Percentiles rank a stretch among this genome's conserved stretches.
Conservation (phyloP, 2,888 invertebrate genomes). For the Griposia aprilina region DNA sequence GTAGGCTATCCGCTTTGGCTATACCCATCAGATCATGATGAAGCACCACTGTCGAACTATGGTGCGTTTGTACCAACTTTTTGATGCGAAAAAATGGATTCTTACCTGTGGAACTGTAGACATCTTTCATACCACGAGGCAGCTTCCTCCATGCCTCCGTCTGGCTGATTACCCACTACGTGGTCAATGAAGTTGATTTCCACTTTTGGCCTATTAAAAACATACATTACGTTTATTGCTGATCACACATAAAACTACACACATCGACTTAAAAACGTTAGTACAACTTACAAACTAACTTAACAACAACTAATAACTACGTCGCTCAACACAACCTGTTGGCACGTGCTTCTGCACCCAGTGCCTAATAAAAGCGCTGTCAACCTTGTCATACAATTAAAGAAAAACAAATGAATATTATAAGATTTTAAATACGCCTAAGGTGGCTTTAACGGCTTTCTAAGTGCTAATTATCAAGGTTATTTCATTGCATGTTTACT, state of each 20-base stretch:
- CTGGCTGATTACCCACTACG: conserved; percentile 99
- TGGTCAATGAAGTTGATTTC: conserved; percentile 98
- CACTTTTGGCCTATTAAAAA: conserved; percentile 90
- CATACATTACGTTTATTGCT: too few species aligned
- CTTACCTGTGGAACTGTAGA: conserved; percentile 91
- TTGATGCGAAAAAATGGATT: not conserved
- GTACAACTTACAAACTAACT: too few species aligned
- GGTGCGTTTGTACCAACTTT: not conserved
- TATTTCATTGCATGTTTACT: conserved; percentile 73
- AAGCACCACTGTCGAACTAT: not conserved
- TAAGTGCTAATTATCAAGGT: not conserved
- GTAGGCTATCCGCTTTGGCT: not conserved
- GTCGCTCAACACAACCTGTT: too few species aligned
- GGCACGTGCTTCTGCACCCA: too few species aligned
- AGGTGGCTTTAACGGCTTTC: not conserved
- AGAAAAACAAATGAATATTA: not conserved
- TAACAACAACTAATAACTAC: too few species aligned
- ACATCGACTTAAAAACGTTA: too few species aligned
- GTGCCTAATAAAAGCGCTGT: too few species aligned
- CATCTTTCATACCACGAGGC: conserved; percentile 95
- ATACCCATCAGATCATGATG: not conserved
- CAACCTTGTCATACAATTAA: too few species aligned
- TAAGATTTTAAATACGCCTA: too few species aligned
- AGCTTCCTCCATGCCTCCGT: conserved; percentile 96
- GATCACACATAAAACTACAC: too few species aligned